Evolutionary conservation across 2,888 invertebrate species (phyloP), one percentile per base, ranked within the genome.

Genomic region (Himalopsyche japonica): DNA sequence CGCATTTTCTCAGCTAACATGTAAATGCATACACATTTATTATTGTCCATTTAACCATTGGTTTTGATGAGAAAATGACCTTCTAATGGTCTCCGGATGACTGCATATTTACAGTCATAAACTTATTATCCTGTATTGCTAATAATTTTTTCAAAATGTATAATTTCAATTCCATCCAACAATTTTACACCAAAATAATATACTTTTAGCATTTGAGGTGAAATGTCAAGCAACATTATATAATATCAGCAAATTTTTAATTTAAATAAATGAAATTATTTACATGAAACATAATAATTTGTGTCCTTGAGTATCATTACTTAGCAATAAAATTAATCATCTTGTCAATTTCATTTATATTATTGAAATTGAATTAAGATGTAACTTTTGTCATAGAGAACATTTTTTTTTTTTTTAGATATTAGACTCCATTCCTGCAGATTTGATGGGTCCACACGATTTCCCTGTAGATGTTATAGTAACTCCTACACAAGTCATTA

Each of bases 391-490:
- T 57, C 24, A 57, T 3, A 49, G 7, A 18, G 7, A n/a, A n/a
- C n/a, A n/a, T n/a, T n/a, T n/a, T 49, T 37, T 48, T 12, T 79
- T 37, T 79, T 89, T 89, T 8, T 89, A 95, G 94, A 94, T 95
- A 87, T 94, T 95, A 88, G 95, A 97, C 87, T 93, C 94, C 82
- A 91, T 97, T 87, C 96, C 97, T 4, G 92, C 93, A 5, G 93
- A 95, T 84, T 90, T 97, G 88, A 96, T 97, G 88, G 94, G 95
- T 88, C 94, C 94, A 37, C 95, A 97, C 88, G 97, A 98, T 90
- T 94, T 97, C 30, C 96, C 97, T 80, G 95, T 97, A 80, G 97
- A 98, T 90, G 94, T 96, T 88, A 97, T 98, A 89, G 93, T 97
- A 87, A 97, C 97, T 10, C 97, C 97, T 43, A 96, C 95, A 15